phyloP scores from a whole-genome alignment of 2,113 vertebrate genomes.

The Capreolus pygargus region DNA sequence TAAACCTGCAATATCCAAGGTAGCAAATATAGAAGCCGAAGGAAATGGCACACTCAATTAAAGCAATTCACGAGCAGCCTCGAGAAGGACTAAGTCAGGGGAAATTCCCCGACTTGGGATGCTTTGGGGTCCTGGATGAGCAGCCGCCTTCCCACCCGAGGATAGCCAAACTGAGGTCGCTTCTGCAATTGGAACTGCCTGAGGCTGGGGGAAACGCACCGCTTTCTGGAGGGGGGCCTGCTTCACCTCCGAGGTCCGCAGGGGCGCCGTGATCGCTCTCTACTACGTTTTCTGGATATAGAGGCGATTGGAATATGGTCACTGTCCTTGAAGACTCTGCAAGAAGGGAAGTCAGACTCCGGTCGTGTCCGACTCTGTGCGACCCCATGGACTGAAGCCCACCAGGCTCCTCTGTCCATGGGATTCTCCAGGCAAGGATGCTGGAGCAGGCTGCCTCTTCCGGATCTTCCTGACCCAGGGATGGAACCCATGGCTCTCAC shows the following conservation, averaged over 20 bases:
- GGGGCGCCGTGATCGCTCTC: fast-evolving
- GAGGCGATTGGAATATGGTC: no score
- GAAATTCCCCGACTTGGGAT: fast-evolving
- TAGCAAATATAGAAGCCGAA: neutral
- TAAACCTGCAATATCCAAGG: neutral
- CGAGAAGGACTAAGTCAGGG: neutral
- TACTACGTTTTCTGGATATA: neutral
- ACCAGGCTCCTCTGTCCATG: no score
- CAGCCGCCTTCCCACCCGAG: neutral
- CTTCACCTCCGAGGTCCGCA: fast-evolving
- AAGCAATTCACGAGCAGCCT: neutral
- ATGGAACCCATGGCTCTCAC: no score
- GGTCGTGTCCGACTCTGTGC: neutral
- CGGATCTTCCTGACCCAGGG: no score
- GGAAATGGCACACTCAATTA: conserved; percentile 27
- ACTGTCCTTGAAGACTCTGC: neutral
- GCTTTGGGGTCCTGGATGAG: neutral
- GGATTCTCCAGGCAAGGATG: no score
- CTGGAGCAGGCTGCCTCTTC: no score
- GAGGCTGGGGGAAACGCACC: fast-evolving
- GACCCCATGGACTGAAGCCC: no score
- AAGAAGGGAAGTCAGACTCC: fast-evolving
- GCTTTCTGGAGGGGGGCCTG: fast-evolving
- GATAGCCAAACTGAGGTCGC: neutral
- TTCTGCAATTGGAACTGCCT: fast-evolving